A percentile compares a stretch with the other conserved stretches of the same genome.
phyloP scores from a whole-genome alignment of 2,797 vertebrate species.

The Aphelocoma californica region DNA sequence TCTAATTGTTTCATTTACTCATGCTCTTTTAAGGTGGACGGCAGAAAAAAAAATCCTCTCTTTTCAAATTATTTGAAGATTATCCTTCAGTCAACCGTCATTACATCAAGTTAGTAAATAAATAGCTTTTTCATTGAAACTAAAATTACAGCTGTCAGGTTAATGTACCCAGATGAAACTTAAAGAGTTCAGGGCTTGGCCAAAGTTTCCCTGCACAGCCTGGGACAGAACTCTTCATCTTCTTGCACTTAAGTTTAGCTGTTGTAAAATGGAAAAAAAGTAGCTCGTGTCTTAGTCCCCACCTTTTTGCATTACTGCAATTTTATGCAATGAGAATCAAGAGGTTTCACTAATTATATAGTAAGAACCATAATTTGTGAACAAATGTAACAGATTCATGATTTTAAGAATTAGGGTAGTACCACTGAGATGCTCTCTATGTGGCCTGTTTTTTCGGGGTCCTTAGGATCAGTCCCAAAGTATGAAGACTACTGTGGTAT shows the following conservation, averaged over 20 bases:
- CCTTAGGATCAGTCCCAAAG: background rate
- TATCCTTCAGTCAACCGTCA: background rate
- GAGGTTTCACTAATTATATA: background rate
- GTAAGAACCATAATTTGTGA: background rate
- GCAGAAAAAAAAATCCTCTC: background rate
- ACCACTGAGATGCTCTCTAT: background rate
- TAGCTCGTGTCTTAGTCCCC: background rate
- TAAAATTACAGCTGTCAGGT: background rate
- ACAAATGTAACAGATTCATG: background rate
- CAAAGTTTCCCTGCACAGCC: background rate
- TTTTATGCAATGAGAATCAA: background rate
- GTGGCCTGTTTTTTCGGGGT: background rate
- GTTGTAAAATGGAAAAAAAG: background rate
- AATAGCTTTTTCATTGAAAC: background rate
- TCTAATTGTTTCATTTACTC: constrained; percentile 40
- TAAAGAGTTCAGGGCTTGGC: background rate
- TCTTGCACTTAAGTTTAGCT: background rate
- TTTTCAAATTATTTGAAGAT: constrained; percentile 11
- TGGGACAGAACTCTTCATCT: background rate
- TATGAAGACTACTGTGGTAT: background rate
- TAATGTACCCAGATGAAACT: background rate
- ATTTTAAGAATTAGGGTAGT: background rate
- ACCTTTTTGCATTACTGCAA: background rate
- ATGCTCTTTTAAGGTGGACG: constrained; percentile 20
- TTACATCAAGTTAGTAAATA: background rate